These are phyloP conservation scores for Fundulus diaphanus DNA, from an alignment of 2,797 vertebrate genomes.

Conservation along the genomic window DNA sequence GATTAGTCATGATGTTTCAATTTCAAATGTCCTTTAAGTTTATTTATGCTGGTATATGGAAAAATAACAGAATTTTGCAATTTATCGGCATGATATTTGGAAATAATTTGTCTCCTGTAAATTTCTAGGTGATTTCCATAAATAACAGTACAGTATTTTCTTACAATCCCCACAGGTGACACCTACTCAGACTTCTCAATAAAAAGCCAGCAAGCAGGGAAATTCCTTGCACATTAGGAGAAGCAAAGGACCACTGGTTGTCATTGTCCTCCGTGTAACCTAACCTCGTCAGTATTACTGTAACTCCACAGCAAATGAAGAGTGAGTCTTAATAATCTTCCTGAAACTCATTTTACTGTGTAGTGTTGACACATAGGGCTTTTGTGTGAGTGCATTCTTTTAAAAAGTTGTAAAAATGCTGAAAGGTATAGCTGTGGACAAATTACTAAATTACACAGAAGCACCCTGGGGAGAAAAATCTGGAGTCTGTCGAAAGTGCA, in stretches of 20 bases:
- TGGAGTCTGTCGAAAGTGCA: constrained; percentile 72
- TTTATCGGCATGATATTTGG: constrained; percentile 14
- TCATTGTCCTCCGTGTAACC: constrained; percentile 76
- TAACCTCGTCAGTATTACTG: constrained; percentile 66
- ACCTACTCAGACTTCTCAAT: constrained; percentile 57
- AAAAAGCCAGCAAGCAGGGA: constrained; percentile 67
- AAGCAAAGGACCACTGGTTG: constrained; percentile 52
- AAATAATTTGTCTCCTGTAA: constrained; percentile 7
- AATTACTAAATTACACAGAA: constrained; percentile 75
- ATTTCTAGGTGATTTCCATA: constrained; percentile 33
- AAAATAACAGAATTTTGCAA: not conserved
- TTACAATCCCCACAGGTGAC: constrained; percentile 56
- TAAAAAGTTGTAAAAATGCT: constrained; percentile 74
- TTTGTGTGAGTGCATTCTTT: constrained; percentile 77
- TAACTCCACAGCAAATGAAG: constrained; percentile 62
- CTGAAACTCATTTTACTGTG: constrained; percentile 62
- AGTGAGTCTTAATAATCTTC: constrained; percentile 60
- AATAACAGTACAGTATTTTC: constrained; percentile 41
- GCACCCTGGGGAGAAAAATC: constrained; percentile 59
- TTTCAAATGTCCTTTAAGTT: constrained; percentile 32
- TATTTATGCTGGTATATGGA: constrained; percentile 12
- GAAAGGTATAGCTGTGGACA: constrained; percentile 70
- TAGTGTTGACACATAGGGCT: constrained; percentile 61
- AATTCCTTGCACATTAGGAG: constrained; percentile 79
- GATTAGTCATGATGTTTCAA: constrained; percentile 33